A percentile compares a stretch with the other conserved stretches of the same genome.
phyloP scores from a whole-genome alignment of 1,140 invertebrate species.

The Euwallacea similis region DNA sequence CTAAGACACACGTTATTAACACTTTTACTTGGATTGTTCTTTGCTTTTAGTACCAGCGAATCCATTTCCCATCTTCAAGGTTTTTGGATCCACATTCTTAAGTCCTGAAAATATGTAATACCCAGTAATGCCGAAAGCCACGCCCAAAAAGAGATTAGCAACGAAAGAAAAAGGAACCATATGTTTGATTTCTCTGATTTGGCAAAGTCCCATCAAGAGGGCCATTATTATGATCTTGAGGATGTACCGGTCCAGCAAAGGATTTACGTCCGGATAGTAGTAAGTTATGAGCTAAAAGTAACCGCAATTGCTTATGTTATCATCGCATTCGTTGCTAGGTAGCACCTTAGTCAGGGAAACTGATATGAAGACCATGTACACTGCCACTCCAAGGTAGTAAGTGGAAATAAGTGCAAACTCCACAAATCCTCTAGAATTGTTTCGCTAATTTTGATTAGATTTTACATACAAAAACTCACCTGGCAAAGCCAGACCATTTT shows the following conservation, averaged over 20 bases:
- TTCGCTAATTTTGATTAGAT: neutral
- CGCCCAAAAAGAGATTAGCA: slow-evolving; percentile 69
- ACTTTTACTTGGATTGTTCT: neutral
- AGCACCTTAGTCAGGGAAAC: slow-evolving; percentile 68
- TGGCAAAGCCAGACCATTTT: slow-evolving; percentile 61
- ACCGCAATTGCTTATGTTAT: neutral
- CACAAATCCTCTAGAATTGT: slow-evolving; percentile 53
- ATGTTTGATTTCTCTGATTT: slow-evolving; percentile 71
- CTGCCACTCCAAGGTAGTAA: slow-evolving; percentile 69
- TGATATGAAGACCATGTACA: slow-evolving; percentile 76
- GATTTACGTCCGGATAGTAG: slow-evolving; percentile 26
- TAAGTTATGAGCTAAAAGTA: slow-evolving; percentile 30
- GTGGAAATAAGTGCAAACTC: slow-evolving; percentile 65
- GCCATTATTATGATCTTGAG: slow-evolving; percentile 64
- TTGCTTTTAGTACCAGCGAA: slow-evolving; percentile 19
- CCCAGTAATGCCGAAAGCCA: slow-evolving; percentile 68
- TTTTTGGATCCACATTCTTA: slow-evolving; percentile 46
- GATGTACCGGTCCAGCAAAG: slow-evolving; percentile 32
- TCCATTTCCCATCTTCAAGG: slow-evolving; percentile 33
- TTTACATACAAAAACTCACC: slow-evolving; percentile 52
- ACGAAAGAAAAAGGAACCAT: slow-evolving; percentile 74
- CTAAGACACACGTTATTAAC: slow-evolving; percentile 15
- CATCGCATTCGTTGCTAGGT: neutral
- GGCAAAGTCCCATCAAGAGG: slow-evolving; percentile 63
- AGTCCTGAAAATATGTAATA: slow-evolving; percentile 70